Evolutionary conservation across 2,888 invertebrate genomes (phyloP), one percentile per base, ranked within the genome.

Genomic region (Galeruca laticollis): DNA sequence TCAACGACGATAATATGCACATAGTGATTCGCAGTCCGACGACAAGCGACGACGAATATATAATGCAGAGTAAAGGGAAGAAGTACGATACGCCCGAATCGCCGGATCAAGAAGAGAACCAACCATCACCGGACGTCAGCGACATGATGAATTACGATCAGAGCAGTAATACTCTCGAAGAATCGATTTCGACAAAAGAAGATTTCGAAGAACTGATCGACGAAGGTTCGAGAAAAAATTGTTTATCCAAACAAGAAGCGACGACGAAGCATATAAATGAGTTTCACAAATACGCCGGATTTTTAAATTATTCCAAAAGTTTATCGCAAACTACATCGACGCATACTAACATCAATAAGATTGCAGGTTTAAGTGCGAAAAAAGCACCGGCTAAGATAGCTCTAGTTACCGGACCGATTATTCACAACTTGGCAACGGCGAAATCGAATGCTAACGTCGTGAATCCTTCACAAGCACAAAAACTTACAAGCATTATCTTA

Each of bases 161-260:
- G 0, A 87, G 86, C 18, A 86, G 87, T 0, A 90, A 89, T 76
- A 89, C 90, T 0, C 90, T 90, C 0, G 90, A 91, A 76, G 90
- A 90, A 76, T 88, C 89, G 73, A 88, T 91, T 70, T 88, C 89
- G 0, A 90, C 91, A 0, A 89, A 90, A 75, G 90, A 90, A 82
- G 91, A 91, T 80, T 91, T 90, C 76, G 90, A 91, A 77, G 89
- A 90, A 73, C 82, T 91, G 20, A 91, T 91, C 47, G 90, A 91
- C 75, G 88, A 89, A 75, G 90, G 89, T 0, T 88, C 88, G 70
- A 86, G 88, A 0, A 88, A 89, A 72, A 89, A 90, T 47, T 83
- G 84, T 69, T 76, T 83, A 10, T 73, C 82, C 35, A 85, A 84
- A 70, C 79, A 80, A 11, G 83, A 84, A 54, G 69, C 79, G 11